Percentiles rank a stretch among this genome's conserved stretches.
Conservation (phyloP, 2,797 vertebrate species). For the Morus bassanus region DNA sequence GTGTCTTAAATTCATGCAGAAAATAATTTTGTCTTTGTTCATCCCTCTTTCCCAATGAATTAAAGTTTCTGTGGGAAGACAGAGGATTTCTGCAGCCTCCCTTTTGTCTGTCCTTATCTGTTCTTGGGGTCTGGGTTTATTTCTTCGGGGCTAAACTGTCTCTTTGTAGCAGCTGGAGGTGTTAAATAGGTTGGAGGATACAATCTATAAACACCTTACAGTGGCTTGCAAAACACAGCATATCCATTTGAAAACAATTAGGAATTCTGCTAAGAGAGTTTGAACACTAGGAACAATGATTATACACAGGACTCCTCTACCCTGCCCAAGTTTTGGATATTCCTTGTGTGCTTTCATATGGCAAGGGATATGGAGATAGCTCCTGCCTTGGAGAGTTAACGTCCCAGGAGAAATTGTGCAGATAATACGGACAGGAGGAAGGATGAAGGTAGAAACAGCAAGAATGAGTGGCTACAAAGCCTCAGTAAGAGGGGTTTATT, state of each 20-base stretch:
- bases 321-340: not conserved
- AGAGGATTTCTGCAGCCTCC: not conserved
- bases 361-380: not conserved
- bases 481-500: not conserved
- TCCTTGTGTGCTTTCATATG: not conserved
- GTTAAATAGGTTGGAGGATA: not conserved
- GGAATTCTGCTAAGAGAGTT: not conserved
- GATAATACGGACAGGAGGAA: not conserved
- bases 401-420: not conserved
- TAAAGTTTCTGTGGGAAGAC: not conserved
- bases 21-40: not conserved
- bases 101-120: not conserved
- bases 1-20: not conserved
- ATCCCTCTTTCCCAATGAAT: not conserved
- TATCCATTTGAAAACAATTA: not conserved
- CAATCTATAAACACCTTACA: not conserved
- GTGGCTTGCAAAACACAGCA: not conserved
- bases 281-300: fast-evolving
- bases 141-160: not conserved
- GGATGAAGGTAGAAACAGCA: not conserved
- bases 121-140: not conserved
- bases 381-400: not conserved
- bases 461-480: not conserved
- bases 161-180: not conserved
- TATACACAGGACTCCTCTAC: fast-evolving